Evolutionary conservation across 2,797 vertebrate species (phyloP).

Genomic region (Myripristis jacobus): DNA sequence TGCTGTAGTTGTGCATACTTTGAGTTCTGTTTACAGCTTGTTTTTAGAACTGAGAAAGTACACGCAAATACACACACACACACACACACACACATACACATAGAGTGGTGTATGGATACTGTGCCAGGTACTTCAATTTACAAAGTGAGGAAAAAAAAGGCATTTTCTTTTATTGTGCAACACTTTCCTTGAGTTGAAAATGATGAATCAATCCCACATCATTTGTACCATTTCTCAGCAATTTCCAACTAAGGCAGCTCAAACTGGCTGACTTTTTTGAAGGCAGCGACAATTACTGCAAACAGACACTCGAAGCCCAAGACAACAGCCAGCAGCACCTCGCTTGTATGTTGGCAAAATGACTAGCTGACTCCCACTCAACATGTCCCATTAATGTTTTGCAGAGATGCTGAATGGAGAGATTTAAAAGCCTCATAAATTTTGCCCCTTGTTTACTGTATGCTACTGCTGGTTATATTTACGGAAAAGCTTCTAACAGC

Average conservation of each 20-base stretch:
- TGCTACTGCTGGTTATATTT: conserved; percentile 9
- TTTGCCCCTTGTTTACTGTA: conserved; percentile 34
- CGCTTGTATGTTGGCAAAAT: conserved; percentile 23
- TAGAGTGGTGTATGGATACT: conserved; percentile 24
- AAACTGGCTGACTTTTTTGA: conserved; percentile 30
- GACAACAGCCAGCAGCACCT: conserved; percentile 38
- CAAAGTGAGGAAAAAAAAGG: conserved; percentile 26
- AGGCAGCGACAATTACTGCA: conserved; percentile 44
- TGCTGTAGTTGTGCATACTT: conserved; percentile 31
- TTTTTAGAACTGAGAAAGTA: conserved; percentile 13
- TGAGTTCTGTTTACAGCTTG: conserved; percentile 36
- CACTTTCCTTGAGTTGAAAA: conserved; percentile 11
- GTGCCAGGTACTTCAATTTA: conserved; percentile 38
- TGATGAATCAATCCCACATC: conserved; percentile 45
- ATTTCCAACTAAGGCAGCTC: conserved; percentile 17
- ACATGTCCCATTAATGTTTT: conserved; percentile 55
- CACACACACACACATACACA: conserved; percentile 6
- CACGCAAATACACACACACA: conserved; percentile 11
- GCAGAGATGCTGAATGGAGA: conserved; percentile 55
- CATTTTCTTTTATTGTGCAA: conserved; percentile 14
- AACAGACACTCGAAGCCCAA: conserved; percentile 30
- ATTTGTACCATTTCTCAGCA: conserved; percentile 35
- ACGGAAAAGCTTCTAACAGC: too few relatives aligned
- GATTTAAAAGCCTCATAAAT: conserved; percentile 30
- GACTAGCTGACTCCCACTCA: conserved; percentile 29